Conservation (phyloP, 2,113 vertebrate genomes). For the Chinchilla lanigera region DNA sequence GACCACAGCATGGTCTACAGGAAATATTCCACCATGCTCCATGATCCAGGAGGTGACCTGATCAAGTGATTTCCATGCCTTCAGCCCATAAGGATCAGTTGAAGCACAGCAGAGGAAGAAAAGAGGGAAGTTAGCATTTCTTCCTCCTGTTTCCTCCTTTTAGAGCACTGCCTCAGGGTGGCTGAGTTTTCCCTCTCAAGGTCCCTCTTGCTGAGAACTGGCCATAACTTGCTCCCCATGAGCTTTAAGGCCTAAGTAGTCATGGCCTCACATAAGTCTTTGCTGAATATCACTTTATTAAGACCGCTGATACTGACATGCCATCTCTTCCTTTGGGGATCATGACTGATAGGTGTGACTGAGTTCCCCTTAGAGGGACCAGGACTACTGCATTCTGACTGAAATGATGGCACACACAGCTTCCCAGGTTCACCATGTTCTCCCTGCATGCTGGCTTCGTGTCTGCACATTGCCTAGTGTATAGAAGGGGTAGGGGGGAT, state of each 20-base stretch:
- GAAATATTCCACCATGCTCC: background rate
- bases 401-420: background rate
- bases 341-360: background rate
- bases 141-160: background rate
- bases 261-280: background rate
- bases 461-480: background rate
- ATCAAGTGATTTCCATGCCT: background rate
- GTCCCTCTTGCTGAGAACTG: background rate
- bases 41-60: too few relatives aligned
- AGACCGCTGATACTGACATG: too few relatives aligned
- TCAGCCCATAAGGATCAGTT: background rate
- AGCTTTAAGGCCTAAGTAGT: background rate
- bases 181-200: background rate
- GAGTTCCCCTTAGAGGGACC: too few relatives aligned
- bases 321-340: background rate
- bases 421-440: fast-evolving
- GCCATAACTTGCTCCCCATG: fast-evolving
- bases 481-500: fast-evolving
- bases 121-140: too few relatives aligned
- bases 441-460: background rate
- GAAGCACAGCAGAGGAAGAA: background rate
- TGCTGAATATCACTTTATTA: background rate
- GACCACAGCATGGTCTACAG: background rate
- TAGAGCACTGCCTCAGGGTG: background rate
- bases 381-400: background rate